Percentiles rank a stretch among this genome's conserved stretches.
Evolutionary conservation across 2,888 invertebrate genomes (phyloP).

Genomic region (Steromphala cineraria): DNA sequence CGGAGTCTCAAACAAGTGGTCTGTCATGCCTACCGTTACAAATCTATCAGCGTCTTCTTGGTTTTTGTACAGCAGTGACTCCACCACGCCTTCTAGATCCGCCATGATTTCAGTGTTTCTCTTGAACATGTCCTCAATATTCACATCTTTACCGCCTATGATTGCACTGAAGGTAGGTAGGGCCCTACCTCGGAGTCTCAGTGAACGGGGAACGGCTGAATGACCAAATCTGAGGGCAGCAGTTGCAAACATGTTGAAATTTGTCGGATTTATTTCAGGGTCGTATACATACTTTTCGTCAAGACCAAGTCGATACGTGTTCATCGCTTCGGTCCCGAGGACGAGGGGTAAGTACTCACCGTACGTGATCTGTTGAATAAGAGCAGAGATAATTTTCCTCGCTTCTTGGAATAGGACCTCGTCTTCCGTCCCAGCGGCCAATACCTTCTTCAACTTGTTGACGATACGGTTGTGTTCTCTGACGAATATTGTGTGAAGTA

Average conservation of each 20-base stretch:
- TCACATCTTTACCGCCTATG: neutral
- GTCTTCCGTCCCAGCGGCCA: slow-evolving; percentile 74
- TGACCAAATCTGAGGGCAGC: slow-evolving; percentile 44
- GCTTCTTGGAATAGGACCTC: slow-evolving; percentile 45
- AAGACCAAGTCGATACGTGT: neutral
- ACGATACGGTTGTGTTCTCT: slow-evolving; percentile 48
- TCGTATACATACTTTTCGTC: slow-evolving; percentile 26
- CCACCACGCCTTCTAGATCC: slow-evolving; percentile 23
- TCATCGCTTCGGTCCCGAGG: slow-evolving; percentile 1
- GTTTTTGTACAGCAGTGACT: slow-evolving; percentile 29
- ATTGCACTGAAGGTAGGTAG: slow-evolving; percentile 23
- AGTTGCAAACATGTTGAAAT: slow-evolving; percentile 35
- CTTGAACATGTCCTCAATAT: slow-evolving; percentile 21
- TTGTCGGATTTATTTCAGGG: slow-evolving; percentile 29
- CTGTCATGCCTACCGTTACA: slow-evolving; percentile 6
- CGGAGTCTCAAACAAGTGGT: slow-evolving; percentile 2
- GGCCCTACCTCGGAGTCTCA: slow-evolving; percentile 1
- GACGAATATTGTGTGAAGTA: slow-evolving; percentile 45
- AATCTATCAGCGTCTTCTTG: slow-evolving; percentile 25
- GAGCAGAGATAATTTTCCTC: slow-evolving; percentile 35
- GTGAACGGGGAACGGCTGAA: slow-evolving; percentile 33
- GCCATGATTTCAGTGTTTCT: slow-evolving; percentile 30
- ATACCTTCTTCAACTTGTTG: slow-evolving; percentile 70
- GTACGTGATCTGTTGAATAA: slow-evolving; percentile 30
- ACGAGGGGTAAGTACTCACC: slow-evolving; percentile 34